These are phyloP conservation scores for Halcyon badia DNA, from an alignment of 2,797 vertebrate genomes.

Conservation along the genomic window DNA sequence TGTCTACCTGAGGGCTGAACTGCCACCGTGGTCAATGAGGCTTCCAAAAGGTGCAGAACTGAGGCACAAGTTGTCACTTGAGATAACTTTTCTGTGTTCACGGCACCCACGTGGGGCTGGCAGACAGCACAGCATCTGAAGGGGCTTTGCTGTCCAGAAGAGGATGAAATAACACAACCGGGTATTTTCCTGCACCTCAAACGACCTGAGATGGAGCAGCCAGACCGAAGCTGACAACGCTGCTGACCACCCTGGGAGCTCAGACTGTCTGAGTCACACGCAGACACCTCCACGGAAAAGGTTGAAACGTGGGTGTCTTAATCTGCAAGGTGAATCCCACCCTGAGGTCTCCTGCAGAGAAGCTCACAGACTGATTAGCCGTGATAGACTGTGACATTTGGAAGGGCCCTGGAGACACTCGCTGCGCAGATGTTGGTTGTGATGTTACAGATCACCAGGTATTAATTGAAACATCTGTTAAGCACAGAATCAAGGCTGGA, in stretches of 20 bases:
- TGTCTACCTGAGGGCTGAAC: background rate
- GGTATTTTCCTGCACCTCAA: background rate
- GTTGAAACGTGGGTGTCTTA: background rate
- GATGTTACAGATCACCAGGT: background rate
- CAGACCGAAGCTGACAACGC: accelerated
- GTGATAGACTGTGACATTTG: background rate
- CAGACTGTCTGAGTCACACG: background rate
- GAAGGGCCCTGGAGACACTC: background rate
- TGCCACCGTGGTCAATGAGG: background rate
- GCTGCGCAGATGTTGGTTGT: background rate
- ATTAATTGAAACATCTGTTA: background rate
- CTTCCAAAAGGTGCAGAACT: background rate
- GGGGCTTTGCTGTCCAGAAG: background rate
- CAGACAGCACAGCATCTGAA: background rate
- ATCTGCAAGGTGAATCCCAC: background rate
- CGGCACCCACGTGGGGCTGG: accelerated
- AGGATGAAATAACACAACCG: accelerated
- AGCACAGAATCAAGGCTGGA: background rate
- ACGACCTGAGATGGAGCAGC: background rate
- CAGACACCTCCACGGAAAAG: background rate
- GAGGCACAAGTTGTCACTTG: background rate
- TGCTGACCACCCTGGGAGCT: accelerated
- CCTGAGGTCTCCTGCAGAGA: background rate
- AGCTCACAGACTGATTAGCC: background rate
- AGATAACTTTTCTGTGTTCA: background rate